Evolutionary conservation across 2,797 vertebrate genomes (phyloP).

Genomic region (Tauraco hartlaubi): DNA sequence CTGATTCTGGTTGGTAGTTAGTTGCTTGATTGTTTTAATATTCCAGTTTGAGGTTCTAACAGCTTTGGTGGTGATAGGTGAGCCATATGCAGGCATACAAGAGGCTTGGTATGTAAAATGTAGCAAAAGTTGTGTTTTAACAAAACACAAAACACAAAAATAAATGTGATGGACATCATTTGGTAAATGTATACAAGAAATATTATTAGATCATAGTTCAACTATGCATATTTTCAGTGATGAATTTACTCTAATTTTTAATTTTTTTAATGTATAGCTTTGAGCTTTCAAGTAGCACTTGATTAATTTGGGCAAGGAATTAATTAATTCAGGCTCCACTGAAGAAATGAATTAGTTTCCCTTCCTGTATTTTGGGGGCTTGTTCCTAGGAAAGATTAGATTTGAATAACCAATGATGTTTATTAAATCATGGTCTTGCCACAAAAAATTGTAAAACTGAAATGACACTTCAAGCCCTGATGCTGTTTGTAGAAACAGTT

Average conservation of each 20-base stretch:
- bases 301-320: constrained; percentile 22
- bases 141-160: background rate
- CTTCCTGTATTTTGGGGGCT: background rate
- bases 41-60: background rate
- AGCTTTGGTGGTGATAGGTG: background rate
- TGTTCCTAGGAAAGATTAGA: background rate
- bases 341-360: constrained; percentile 12
- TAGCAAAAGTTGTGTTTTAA: background rate
- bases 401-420: background rate
- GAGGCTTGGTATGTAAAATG: background rate
- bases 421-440: background rate
- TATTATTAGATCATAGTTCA: background rate
- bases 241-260: background rate
- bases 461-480: background rate
- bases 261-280: constrained; percentile 3
- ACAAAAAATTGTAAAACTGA: background rate
- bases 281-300: constrained; percentile 13
- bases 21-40: background rate
- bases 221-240: background rate
- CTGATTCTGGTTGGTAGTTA: background rate
- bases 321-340: constrained; percentile 23
- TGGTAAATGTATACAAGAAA: background rate
- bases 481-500: background rate
- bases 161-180: background rate
- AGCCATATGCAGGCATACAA: background rate